Percentiles rank a stretch among this genome's conserved stretches.
Evolutionary conservation across 2,113 vertebrate genomes (phyloP).

Genomic region (Oncorhynchus clarkii): DNA sequence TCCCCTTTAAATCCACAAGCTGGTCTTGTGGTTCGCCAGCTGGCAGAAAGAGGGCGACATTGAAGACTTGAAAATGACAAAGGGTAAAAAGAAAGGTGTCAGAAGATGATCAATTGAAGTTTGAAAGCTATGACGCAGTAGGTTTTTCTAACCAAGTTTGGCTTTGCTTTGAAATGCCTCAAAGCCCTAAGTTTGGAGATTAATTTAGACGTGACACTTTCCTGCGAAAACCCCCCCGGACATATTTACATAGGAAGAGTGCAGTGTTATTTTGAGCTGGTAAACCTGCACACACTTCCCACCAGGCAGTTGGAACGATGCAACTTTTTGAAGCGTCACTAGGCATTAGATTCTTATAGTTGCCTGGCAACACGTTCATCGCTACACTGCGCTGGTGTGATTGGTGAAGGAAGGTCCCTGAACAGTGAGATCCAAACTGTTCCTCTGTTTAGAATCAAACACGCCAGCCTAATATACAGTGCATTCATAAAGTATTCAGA

Average conservation of each 20-base stretch:
- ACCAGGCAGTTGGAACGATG: background rate
- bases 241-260: background rate
- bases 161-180: background rate
- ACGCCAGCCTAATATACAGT: no score
- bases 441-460: constrained; percentile 36
- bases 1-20: background rate
- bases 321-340: constrained; percentile 36
- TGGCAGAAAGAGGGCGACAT: background rate
- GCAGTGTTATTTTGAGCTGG: background rate
- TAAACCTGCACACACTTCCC: background rate
- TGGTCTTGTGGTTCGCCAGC: background rate
- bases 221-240: background rate
- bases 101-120: no score
- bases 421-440: constrained; percentile 58
- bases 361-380: constrained; percentile 75
- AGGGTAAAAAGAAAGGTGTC: background rate
- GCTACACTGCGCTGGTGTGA: constrained; percentile 62
- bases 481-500: no score
- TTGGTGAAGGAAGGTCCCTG: constrained; percentile 64
- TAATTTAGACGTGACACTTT: background rate
- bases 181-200: background rate
- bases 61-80: background rate
- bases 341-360: constrained; percentile 59
- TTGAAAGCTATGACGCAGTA: no score
- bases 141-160: background rate